Percentiles rank a stretch among this genome's conserved stretches.
Evolutionary conservation across 2,113 vertebrate species (phyloP).

Genomic region (Alligator sinensis): DNA sequence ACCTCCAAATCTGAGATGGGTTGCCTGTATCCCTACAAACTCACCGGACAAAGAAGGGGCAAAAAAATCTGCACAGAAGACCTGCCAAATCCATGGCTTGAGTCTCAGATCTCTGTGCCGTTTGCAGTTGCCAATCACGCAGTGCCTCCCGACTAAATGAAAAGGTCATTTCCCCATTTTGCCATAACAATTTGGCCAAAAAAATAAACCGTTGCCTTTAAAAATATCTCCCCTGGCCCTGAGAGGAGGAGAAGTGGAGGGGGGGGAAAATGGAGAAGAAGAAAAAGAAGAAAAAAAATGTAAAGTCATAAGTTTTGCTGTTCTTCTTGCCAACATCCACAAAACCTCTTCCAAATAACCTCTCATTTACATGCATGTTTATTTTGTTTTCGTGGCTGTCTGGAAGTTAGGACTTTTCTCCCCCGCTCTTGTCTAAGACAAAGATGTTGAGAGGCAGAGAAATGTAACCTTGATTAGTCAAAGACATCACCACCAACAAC

Average conservation of each 20-base stretch:
- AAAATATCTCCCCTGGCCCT: constrained; percentile 62
- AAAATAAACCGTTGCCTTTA: constrained; percentile 64
- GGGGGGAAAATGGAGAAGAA: not conserved
- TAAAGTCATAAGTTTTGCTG: constrained; percentile 69
- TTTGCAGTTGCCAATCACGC: not conserved
- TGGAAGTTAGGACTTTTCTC: constrained; percentile 63
- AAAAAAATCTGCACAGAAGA: not conserved
- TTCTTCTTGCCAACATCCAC: constrained; percentile 75
- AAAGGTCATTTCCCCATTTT: constrained; percentile 65
- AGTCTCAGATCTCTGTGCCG: accelerated
- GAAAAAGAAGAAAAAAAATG: constrained; percentile 42
- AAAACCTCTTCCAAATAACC: constrained; percentile 74
- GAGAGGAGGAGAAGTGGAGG: constrained; percentile 12
- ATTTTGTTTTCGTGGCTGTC: constrained; percentile 80
- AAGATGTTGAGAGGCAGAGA: constrained; percentile 60
- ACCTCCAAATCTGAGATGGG: not conserved
- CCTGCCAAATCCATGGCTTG: not conserved
- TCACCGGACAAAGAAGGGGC: not conserved
- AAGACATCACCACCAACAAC: not conserved
- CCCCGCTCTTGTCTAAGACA: constrained; percentile 54
- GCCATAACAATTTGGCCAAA: constrained; percentile 56
- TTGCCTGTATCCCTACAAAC: not conserved
- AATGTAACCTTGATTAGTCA: not conserved
- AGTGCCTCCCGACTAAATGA: constrained; percentile 33
- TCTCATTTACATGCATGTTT: constrained; percentile 79